Evolutionary conservation across 2,888 invertebrate species (phyloP).

Genomic region (Calameuta filiformis): DNA sequence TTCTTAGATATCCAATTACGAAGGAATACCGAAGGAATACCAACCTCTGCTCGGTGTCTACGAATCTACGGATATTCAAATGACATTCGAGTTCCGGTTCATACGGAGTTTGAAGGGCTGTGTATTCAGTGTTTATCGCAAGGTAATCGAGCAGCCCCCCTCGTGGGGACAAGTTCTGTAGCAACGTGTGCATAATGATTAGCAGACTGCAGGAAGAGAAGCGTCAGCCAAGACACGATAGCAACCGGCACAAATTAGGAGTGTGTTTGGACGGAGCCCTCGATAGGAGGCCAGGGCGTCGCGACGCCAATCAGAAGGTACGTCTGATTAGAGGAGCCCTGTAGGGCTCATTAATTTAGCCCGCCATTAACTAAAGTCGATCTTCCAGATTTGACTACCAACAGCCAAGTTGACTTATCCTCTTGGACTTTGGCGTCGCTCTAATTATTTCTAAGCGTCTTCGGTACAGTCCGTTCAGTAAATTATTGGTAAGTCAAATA

Average conservation of each 20-base stretch:
- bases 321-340: constrained; percentile 61
- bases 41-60: neutral
- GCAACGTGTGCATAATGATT: neutral
- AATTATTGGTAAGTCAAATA: neutral
- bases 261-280: constrained; percentile 48
- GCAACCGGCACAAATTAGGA: constrained; percentile 41
- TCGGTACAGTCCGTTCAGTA: neutral
- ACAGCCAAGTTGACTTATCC: constrained; percentile 20
- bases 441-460: constrained; percentile 36
- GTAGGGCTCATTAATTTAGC: constrained; percentile 57
- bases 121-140: neutral
- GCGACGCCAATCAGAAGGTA: constrained; percentile 56
- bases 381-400: constrained; percentile 40
- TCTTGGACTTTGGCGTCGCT: constrained; percentile 25
- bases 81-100: neutral
- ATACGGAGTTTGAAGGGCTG: neutral
- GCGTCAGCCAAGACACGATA: neutral
- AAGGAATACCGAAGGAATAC: neutral
- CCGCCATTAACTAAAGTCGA: constrained; percentile 37
- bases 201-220: neutral
- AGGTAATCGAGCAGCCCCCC: neutral
- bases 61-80: neutral
- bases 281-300: constrained; percentile 20
- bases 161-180: neutral
- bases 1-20: neutral